Evolutionary conservation across 2,113 vertebrate species (phyloP).

Genomic region (Triplophysa dalaica): DNA sequence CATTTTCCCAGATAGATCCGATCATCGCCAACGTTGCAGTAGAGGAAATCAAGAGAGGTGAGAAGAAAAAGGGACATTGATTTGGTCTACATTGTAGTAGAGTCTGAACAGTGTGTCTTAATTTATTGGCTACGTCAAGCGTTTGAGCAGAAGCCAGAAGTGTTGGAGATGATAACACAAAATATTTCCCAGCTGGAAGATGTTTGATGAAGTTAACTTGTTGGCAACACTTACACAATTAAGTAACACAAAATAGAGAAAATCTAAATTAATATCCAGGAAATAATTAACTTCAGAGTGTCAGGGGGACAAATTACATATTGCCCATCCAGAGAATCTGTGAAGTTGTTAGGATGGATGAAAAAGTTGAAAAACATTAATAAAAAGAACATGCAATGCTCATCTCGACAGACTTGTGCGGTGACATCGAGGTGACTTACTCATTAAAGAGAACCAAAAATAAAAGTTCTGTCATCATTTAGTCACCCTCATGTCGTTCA

Average conservation of each 20-base stretch:
- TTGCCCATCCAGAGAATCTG: not conserved
- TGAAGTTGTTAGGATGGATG: no score
- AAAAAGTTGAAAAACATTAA: not conserved
- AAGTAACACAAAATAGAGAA: not conserved
- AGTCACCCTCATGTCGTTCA: no score
- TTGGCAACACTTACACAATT: not conserved
- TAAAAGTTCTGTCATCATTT: no score
- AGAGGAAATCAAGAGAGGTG: slow-evolving; percentile 35
- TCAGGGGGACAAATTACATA: not conserved
- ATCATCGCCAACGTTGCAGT: slow-evolving; percentile 27
- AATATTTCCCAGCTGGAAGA: slow-evolving; percentile 1
- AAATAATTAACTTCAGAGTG: not conserved
- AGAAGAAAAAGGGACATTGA: slow-evolving; percentile 22
- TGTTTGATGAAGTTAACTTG: not conserved
- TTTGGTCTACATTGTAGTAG: slow-evolving; percentile 22
- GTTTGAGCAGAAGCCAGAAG: slow-evolving; percentile 6
- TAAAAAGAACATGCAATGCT: not conserved
- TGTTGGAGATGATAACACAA: slow-evolving; percentile 10
- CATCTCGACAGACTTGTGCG: not conserved
- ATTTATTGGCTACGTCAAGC: not conserved
- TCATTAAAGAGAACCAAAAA: not conserved
- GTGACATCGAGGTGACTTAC: not conserved
- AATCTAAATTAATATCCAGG: not conserved
- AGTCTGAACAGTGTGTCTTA: not conserved
- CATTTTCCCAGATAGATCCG: slow-evolving; percentile 40